Base-by-base conservation (phyloP, 2,797 vertebrate genomes). In the Jordanella pulchra region DNA sequence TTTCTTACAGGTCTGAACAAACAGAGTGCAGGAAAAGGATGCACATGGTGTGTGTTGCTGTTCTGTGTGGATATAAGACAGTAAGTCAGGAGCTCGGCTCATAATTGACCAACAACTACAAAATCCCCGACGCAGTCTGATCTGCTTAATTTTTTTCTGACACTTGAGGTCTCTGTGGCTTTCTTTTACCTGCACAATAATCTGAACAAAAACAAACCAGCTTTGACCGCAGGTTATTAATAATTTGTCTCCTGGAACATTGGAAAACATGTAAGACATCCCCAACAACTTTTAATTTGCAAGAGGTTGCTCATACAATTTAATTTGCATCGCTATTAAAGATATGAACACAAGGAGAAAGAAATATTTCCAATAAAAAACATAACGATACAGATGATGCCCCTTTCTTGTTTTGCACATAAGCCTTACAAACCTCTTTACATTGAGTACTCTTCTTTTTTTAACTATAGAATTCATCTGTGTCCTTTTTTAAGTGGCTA, bases 201-300 rank as follows among this genome's bases (percentile, higher is more conserved):
- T 61, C 65, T 70, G 65, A 55, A 64, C 72, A 44, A 63, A 12
- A 76, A 2, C 66, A 70, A 54, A 75, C 58, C 76, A 60, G 82
- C 72, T 76, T 81, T 71, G 83, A 78, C 89, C 77, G 70, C 61
- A 83, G 68, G 73, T 77, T 81, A 88, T 89, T 84, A 92, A 90
- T 91, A 89, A 91, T 89, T 88, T 89, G 87, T 79, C 21, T 53
- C 23, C 39, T 17, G 1, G 47, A 28, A 2, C n/a, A 23, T 39
- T 39, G 32, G 58, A 39, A n/a, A 23, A 39, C 23, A 61, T 39
- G 39, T 11, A 18, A 39, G 58, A 39, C 32, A 12, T 53, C 7
- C 42, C 32, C 7, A 15, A 17, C 23, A 27, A 15, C 14, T 27
- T 68, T 79, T 25, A 72, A 53, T 64, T 39, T 30, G 17, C 58